phyloP scores from a whole-genome alignment of 2,797 vertebrate species.

The Chrosomus eos region DNA sequence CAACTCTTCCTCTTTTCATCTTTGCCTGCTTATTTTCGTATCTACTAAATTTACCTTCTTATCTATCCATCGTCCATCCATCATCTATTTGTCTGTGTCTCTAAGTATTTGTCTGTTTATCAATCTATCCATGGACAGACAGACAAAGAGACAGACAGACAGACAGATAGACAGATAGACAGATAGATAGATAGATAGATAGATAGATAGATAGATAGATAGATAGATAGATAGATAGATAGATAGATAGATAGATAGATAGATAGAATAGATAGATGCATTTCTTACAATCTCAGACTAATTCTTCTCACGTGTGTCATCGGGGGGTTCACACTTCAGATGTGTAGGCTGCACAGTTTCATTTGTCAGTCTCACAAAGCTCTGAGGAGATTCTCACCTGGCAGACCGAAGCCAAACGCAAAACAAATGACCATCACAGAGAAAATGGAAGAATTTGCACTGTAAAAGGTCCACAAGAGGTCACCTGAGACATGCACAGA shows the following conservation, averaged over 20 bases:
- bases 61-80: background rate
- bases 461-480: conserved; percentile 10
- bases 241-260: no score
- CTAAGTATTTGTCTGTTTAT: background rate
- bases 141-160: no score
- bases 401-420: conserved; percentile 1
- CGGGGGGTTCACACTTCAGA: background rate
- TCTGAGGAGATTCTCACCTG: conserved; percentile 13
- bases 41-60: background rate
- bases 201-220: no score
- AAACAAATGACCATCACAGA: conserved; percentile 15
- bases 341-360: conserved; percentile 12
- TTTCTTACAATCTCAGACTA: conserved; percentile 17
- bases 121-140: no score
- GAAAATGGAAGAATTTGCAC: conserved; percentile 5
- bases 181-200: no score
- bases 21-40: conserved; percentile 5
- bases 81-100: background rate
- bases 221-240: background rate
- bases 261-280: background rate
- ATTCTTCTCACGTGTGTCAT: background rate
- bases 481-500: conserved; percentile 27
- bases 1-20: background rate
- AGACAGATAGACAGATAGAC: no score
- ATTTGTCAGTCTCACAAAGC: conserved; percentile 5